Base-by-base conservation (phyloP, 2,113 vertebrate genomes). In the Progne subis region DNA sequence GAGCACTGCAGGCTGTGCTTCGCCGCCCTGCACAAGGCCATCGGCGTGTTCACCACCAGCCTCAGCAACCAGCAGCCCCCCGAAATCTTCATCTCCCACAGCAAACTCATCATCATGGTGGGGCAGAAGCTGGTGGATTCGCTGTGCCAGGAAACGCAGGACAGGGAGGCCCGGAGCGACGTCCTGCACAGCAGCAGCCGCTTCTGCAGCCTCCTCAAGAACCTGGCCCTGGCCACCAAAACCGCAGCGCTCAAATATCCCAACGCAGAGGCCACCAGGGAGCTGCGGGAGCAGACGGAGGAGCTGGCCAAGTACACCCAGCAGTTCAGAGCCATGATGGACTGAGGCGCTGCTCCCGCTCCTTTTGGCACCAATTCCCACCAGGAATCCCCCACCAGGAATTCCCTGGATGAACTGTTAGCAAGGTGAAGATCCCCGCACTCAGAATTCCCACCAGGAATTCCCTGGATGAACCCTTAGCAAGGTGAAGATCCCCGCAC, bases 101-200 rank as follows among this genome's bases (percentile, higher is more conserved):
- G 99, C 95, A 99, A 99, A 71, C 97, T 99, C 96, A 98, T 99
- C 91, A 99, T 99, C 95, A 99, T 98, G 98, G 98, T 99, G 18
- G 99, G 99, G 5, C 99, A 99, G 96, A 99, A 98, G 95, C 96
- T 99, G 94, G 99, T 99, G 96, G 98, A 99, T 96, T 96, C 97
- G 0, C 97, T 99, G 71, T 99, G 98, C 95, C 97, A 94, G 80
- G 98, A 99, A 86, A 98, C 97, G 4, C 98, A 98, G n/a, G 93
- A 94, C 6, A 93, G 91, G 28, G 91, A 97, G 1, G 63, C 84
- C 9, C 95, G 98, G 23, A 98, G 98, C 0, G 98, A 98, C 50
- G 37, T 99, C 60, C 98, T 99, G 37, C 94, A 96, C 12, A 90
- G 98, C 92, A 99, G 99, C 98, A 99, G 98, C 89, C 97, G 97